Conservation (phyloP, 2,113 vertebrate species). For the Perca flavescens region DNA sequence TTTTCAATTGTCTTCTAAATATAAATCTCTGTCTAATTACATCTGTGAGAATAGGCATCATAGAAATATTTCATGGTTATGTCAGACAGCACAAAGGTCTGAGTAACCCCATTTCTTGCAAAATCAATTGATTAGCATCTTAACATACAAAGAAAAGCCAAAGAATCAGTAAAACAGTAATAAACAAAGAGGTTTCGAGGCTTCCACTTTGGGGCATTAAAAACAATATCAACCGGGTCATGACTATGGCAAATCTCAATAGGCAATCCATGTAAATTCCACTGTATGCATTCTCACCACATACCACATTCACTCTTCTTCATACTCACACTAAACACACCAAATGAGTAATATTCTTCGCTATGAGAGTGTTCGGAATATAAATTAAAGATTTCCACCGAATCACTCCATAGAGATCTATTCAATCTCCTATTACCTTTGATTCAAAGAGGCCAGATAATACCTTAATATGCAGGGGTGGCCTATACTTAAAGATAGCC, state of each 20-base stretch:
- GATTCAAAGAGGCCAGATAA: slow-evolving; percentile 61
- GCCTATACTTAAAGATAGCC: slow-evolving; percentile 61
- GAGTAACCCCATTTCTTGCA: not conserved
- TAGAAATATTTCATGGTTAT: slow-evolving; percentile 5
- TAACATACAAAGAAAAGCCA: not conserved
- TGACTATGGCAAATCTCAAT: not conserved
- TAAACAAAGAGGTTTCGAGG: not conserved
- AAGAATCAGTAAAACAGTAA: not conserved
- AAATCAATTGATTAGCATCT: not conserved
- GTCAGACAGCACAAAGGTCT: not conserved
- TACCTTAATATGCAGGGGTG: slow-evolving; percentile 50
- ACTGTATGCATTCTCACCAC: not conserved
- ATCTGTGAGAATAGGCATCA: slow-evolving; percentile 11
- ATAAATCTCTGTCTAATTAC: slow-evolving; percentile 17
- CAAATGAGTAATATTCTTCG: slow-evolving; percentile 40
- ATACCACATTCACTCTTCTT: slow-evolving; percentile 13
- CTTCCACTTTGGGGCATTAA: not conserved
- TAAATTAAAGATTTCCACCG: slow-evolving; percentile 65
- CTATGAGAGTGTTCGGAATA: slow-evolving; percentile 54
- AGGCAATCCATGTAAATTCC: slow-evolving; percentile 25
- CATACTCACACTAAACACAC: slow-evolving; percentile 24
- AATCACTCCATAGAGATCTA: slow-evolving; percentile 66
- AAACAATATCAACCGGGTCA: not conserved
- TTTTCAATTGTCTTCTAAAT: slow-evolving; percentile 14
- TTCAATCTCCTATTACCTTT: slow-evolving; percentile 64